phyloP scores from a whole-genome alignment of 2,888 invertebrate species.

The Quadriops clusia region DNA sequence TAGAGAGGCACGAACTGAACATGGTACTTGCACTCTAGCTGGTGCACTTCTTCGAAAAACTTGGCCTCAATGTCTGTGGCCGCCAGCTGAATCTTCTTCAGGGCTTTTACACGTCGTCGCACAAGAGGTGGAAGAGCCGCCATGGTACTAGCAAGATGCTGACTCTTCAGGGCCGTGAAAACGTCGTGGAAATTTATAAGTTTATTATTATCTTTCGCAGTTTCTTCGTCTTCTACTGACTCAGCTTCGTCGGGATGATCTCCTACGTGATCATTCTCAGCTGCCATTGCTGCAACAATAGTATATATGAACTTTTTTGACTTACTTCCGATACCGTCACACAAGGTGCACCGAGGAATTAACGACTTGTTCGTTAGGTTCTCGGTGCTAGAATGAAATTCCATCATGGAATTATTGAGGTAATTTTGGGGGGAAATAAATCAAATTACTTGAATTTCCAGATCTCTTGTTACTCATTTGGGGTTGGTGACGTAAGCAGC shows the following conservation, averaged over 20 bases:
- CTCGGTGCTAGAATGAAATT: no score
- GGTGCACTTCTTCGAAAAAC: conserved; percentile 89
- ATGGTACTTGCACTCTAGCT: conserved; percentile 84
- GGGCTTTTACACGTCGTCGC: conserved; percentile 68
- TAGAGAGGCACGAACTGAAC: conserved; percentile 64
- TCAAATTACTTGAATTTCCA: no score
- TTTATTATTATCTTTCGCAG: no score
- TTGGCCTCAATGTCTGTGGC: conserved; percentile 61
- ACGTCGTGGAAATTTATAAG: no score
- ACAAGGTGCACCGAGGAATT: no score
- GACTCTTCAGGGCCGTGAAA: conserved; percentile 40
- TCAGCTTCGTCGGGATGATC: conserved; percentile 56
- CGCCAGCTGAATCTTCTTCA: conserved; percentile 77
- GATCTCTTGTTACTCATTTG: no score
- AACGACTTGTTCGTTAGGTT: no score
- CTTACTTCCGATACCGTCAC: no score
- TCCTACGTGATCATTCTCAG: conserved; percentile 51
- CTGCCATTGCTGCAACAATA: conserved; percentile 50
- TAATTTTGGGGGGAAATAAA: no score
- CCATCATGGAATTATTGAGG: no score
- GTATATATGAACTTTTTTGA: no score
- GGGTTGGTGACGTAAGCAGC: no score
- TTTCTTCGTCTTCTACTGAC: conserved; percentile 41
- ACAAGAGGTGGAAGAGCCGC: conserved; percentile 60
- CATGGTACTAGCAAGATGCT: conserved; percentile 39